Evolutionary conservation across 2,888 invertebrate genomes (phyloP), one percentile per base, ranked within the genome.

Genomic region (Apotomis capreana): DNA sequence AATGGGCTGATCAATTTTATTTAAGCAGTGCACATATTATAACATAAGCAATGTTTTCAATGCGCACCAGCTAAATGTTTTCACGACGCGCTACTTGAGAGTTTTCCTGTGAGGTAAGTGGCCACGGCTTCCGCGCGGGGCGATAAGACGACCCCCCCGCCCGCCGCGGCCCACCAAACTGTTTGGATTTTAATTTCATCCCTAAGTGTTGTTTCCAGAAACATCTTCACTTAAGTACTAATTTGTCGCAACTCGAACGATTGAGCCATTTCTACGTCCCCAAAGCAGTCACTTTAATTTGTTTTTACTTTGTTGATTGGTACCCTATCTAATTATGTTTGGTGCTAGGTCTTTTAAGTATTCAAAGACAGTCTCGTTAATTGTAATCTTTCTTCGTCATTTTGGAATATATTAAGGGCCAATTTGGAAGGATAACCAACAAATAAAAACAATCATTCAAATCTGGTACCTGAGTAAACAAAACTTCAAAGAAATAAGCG

Each of bases 151-250:
- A 72, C 78, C 80, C 77, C 78, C 76, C 75, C 76, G 79, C 77
- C 73, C 77, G 69, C 73, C 77, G 76, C 76, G 80, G 79, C 83
- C 83, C 81, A 77, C 77, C 80, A 81, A 85, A 87, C 89, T 88
- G 89, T 91, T 92, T 89, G 89, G 88, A 89, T 91, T 92, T 92
- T 92, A 92, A 92, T 92, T 92, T 91, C 84, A 88, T 83, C 81
- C 86, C 90, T 89, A 90, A 92, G 91, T 90, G 90, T 87, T 91
- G 90, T 91, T 86, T 82, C 87, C 87, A 88, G 89, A 91, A 90
- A 89, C 85, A 82, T 89, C 87, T 82, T 83, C 81, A 76, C 79
- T 84, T 87, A 90, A 91, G 90, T 89, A 89, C 89, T 92, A 91
- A 92, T 92, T 92, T 92, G 91, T 89, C 84, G 85, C 83, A 84